Evolutionary conservation across 37 sponge, comb jelly and placozoan genomes (phyloP).

Genomic region (Crambe crambe): DNA sequence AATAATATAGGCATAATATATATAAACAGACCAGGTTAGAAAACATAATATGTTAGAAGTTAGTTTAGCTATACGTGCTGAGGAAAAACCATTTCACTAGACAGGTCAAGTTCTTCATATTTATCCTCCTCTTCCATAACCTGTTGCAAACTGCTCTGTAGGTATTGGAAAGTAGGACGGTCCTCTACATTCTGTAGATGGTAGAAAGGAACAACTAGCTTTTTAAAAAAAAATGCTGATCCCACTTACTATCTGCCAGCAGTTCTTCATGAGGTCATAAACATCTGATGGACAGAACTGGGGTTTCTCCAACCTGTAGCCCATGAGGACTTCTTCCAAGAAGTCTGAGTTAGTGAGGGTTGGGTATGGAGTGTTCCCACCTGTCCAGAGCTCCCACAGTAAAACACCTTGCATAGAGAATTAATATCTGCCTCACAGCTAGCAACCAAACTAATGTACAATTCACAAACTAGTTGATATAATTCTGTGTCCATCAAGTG

Average conservation of each 20-base stretch:
- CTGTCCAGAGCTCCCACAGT: conserved; percentile 95
- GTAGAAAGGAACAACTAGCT: too few species aligned
- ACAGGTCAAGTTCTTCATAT: conserved; percentile 56
- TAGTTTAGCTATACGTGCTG: too few species aligned
- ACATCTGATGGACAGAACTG: conserved; percentile 67
- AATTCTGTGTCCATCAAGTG: neutral
- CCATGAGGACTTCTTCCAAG: conserved; percentile 84
- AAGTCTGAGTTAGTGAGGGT: conserved; percentile 90
- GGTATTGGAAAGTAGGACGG: conserved; percentile 62
- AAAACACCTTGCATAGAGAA: too few species aligned
- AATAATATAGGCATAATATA: too few species aligned
- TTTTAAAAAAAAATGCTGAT: neutral
- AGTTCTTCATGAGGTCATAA: conserved; percentile 70
- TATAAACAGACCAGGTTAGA: too few species aligned
- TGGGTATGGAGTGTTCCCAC: conserved; percentile 90
- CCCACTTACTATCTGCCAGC: conserved; percentile 84
- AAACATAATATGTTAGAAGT: too few species aligned
- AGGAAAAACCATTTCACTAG: too few species aligned
- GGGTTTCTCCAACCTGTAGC: conserved; percentile 84
- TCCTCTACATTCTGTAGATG: conserved; percentile 75
- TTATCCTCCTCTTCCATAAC: conserved; percentile 55
- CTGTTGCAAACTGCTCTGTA: conserved; percentile 30
- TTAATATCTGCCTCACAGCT: too few species aligned
- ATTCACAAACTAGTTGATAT: neutral
- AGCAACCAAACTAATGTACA: neutral